phyloP scores from a whole-genome alignment of 2,888 invertebrate genomes.

The Agrochola lota region DNA sequence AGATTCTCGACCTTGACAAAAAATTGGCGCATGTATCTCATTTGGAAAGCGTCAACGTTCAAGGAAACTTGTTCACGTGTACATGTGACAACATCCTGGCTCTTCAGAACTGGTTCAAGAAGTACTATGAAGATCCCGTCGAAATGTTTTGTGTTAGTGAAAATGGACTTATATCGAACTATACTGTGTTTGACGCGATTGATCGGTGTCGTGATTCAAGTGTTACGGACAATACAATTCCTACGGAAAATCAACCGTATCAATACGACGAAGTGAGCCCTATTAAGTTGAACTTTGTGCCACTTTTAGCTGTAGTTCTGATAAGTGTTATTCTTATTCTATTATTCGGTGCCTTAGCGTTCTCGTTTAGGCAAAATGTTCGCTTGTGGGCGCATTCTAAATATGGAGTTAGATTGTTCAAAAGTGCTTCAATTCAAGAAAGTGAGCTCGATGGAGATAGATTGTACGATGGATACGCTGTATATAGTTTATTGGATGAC shows the following conservation, averaged over 20 bases:
- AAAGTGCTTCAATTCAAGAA: constrained; percentile 90
- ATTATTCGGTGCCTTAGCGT: constrained; percentile 93
- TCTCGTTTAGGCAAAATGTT: constrained; percentile 94
- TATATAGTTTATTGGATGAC: constrained; percentile 95
- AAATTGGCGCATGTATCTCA: constrained; percentile 91
- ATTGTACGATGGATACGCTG: constrained; percentile 96
- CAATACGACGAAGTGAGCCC: constrained; percentile 92
- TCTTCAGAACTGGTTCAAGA: constrained; percentile 92
- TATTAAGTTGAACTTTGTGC: constrained; percentile 92
- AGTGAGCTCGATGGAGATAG: constrained; percentile 92
- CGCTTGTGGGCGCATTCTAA: constrained; percentile 95
- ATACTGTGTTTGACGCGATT: constrained; percentile 87
- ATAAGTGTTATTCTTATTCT: constrained; percentile 93
- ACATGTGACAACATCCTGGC: constrained; percentile 92
- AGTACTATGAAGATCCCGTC: constrained; percentile 91
- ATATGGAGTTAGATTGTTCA: constrained; percentile 94
- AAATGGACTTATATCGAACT: constrained; percentile 82
- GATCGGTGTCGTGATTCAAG: constrained; percentile 88
- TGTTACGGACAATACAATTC: constrained; percentile 89
- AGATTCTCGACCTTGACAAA: constrained; percentile 93
- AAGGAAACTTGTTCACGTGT: constrained; percentile 95
- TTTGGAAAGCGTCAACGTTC: constrained; percentile 92
- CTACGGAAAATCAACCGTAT: constrained; percentile 90
- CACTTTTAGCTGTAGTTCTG: constrained; percentile 93
- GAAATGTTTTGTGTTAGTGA: constrained; percentile 92